A percentile compares a stretch with the other conserved stretches of the same genome.
phyloP scores from a whole-genome alignment of 2,888 invertebrate species.

The Leptinotarsa rubiginosa region DNA sequence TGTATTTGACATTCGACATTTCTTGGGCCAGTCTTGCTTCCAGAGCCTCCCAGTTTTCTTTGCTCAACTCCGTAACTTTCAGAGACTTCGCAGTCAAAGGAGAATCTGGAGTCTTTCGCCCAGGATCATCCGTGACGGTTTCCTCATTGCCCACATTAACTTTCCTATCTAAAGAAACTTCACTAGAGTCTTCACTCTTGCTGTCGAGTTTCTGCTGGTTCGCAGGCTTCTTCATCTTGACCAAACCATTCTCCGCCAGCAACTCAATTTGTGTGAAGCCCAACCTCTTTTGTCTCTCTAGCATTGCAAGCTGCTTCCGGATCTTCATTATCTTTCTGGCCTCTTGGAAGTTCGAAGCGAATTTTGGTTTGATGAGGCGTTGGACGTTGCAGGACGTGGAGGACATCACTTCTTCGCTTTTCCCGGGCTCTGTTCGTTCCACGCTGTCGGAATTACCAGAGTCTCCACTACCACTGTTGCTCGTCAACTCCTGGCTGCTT shows the following conservation, averaged over 20 bases:
- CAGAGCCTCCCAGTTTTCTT: slow-evolving; percentile 63
- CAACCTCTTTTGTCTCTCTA: slow-evolving; percentile 67
- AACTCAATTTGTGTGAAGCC: slow-evolving; percentile 12
- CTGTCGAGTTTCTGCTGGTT: background rate
- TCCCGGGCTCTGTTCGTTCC: slow-evolving; percentile 36
- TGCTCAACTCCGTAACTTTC: slow-evolving; percentile 58
- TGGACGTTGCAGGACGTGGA: background rate
- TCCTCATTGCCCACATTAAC: background rate
- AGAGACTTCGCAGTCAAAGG: background rate
- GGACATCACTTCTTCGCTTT: background rate
- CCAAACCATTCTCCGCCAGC: background rate
- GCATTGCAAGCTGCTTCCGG: slow-evolving; percentile 73
- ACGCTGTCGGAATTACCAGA: slow-evolving; percentile 61
- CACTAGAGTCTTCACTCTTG: background rate
- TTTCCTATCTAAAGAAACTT: background rate
- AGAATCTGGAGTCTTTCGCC: background rate
- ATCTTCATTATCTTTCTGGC: slow-evolving; percentile 76
- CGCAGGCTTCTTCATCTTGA: background rate
- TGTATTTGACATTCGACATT: slow-evolving; percentile 47
- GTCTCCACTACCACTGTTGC: slow-evolving; percentile 54
- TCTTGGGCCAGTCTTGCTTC: slow-evolving; percentile 60
- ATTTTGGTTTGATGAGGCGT: slow-evolving; percentile 73
- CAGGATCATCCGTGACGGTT: background rate
- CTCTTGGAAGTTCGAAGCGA: slow-evolving; percentile 76
- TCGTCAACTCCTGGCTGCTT: slow-evolving; percentile 50